Base-by-base conservation (phyloP, 30 jellyfish, hydroid and myxozoan species). In the Turritopsis dohrnii region DNA sequence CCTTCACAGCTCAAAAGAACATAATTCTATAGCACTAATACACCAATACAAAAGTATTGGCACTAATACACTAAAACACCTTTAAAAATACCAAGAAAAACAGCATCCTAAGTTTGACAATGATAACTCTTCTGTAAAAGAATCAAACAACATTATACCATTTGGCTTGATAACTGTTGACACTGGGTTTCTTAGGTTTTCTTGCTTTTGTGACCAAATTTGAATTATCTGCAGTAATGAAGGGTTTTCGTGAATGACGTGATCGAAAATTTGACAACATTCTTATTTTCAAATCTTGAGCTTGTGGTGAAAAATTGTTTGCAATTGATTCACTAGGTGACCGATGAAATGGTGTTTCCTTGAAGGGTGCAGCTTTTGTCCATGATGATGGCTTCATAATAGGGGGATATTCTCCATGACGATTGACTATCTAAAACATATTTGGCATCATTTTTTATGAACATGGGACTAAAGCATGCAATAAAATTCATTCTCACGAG, bases 321-420 rank as follows among this genome's bases (percentile, higher is more conserved):
- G 99, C 99, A 82, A 94, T 94, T 23, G 99, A 94, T 84, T 94
- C 99, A 86, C 97, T 85, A 41, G 99, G 99, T 0, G 99, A 86
- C 28, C 99, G 90, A 83, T 89, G 96, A 29, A 75, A 89, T 13
- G 97, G 89, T 29, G 94, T 84, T 77, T 94, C 99, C 71, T 94
- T 94, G 90, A 72, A 94, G 3, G 99, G 99, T 8, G 95, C 95
- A 13, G 99, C 99, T 82, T 86, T 89, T 22, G 97, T 94, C 99
- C 99, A 94, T 17, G 99, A 94, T 4, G 90, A 72, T 25, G 65
- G 84, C 30, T 81, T 86, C 97, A 94, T 83, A 76, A 94, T 89
- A 29, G 99, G 99, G 18, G 99, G 99, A 79, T 83, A 92, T 71
- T 89, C 92, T 76, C 99, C 86, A 83, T 94, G 96, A 65, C 85